Evolutionary conservation across 2,113 vertebrate genomes (phyloP), one percentile per base, ranked within the genome.

Genomic region (Indicator maculatus): DNA sequence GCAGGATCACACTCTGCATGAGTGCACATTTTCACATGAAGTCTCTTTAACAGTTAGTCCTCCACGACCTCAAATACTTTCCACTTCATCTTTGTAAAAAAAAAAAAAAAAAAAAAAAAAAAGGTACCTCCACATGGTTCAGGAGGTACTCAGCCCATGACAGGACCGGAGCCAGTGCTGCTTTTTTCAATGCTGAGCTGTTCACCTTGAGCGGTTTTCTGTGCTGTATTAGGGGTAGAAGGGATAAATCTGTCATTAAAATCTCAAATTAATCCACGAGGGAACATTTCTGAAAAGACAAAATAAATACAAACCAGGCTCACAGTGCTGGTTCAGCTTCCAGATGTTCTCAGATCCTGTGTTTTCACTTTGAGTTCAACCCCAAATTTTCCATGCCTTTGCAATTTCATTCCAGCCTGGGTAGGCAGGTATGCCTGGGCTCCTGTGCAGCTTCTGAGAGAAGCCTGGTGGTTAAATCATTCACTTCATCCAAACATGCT

Each of bases 271-370:
- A 93, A 63, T 31, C 65, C 83, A 38, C 52, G 39, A 58, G 94
- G 82, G 65, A 74, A 44, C 24, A 16, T 74, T 93, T 92, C 39
- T 44, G 24, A 60, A 77, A 83, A 83, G 61, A 67, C 79, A 65
- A 81, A 95, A 83, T 69, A 93, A 95, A 95, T 74, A 72, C 0
- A 6, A 95, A 41, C 85, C 87, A 96, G 85, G 75, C 66, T 94
- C 69, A 33, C 47, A 8, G 60, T 27, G 69, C 65, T 80, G 26
- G 31, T 70, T 95, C 91, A 78, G 79, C 79, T 95, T 93, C 91
- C 89, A 97, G 75, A 83, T 86, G 85, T 69, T 83, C 72, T 89
- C 75, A 93, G 81, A 86, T 69, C 38, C 77, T 47, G 26, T 53
- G 72, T 77, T 95, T 86, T 83, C 58, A 2, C 47, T 86, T 90